phyloP scores from a whole-genome alignment of 2,797 vertebrate species.

The Xenentodon cancila region DNA sequence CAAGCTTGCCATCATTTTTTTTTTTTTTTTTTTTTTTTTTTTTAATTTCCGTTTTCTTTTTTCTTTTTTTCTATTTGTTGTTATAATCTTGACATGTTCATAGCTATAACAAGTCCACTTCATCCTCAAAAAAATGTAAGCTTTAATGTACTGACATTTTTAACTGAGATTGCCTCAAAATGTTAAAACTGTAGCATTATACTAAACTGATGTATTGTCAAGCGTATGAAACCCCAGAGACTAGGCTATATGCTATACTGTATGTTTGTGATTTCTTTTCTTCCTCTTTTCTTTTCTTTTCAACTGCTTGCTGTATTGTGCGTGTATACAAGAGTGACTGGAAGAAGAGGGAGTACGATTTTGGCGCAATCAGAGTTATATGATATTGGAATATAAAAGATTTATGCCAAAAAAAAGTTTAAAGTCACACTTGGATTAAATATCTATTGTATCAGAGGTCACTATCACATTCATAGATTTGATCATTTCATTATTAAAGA shows the following conservation, averaged over 20 bases:
- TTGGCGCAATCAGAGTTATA: conserved; percentile 87
- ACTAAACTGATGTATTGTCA: conserved; percentile 85
- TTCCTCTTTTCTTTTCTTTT: conserved; percentile 22
- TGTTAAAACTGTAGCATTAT: conserved; percentile 87
- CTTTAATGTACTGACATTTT: conserved; percentile 92
- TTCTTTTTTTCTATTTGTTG: conserved; percentile 20
- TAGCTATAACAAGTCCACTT: conserved; percentile 72
- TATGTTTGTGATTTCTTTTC: conserved; percentile 82
- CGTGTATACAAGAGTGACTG: conserved; percentile 72
- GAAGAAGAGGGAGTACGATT: conserved; percentile 80
- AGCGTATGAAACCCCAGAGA: conserved; percentile 83
- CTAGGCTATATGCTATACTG: conserved; percentile 81
- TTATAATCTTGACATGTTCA: conserved; percentile 70
- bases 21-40: not conserved
- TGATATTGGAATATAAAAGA: conserved; percentile 81
- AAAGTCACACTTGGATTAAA: conserved; percentile 84
- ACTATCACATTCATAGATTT: conserved; percentile 86
- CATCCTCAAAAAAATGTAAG: conserved; percentile 87
- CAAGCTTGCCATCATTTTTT: conserved; percentile 61
- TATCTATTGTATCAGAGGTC: conserved; percentile 86
- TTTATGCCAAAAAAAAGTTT: conserved; percentile 80
- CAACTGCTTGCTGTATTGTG: conserved; percentile 82
- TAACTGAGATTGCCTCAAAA: conserved; percentile 88
- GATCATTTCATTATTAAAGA: conserved; percentile 88
- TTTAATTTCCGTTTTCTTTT: conserved; percentile 19